phyloP scores from a whole-genome alignment of 2,113 vertebrate genomes.

The Corythoichthys haematopterus region DNA sequence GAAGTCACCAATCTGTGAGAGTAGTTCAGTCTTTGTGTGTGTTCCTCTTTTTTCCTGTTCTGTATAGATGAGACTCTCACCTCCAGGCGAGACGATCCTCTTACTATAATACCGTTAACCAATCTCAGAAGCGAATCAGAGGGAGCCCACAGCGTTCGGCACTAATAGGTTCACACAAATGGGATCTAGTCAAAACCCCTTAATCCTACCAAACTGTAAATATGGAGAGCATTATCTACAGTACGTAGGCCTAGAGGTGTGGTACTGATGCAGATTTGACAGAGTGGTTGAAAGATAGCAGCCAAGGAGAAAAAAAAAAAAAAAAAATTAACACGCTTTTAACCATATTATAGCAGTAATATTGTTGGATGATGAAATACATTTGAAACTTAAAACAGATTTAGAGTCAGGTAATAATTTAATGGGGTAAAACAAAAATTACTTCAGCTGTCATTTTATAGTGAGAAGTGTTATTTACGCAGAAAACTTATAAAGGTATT shows the following conservation, averaged over 20 bases:
- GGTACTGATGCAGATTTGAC: slow-evolving; percentile 63
- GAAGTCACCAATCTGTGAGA: slow-evolving; percentile 25
- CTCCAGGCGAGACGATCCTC: slow-evolving; percentile 65
- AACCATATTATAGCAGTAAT: slow-evolving; percentile 31
- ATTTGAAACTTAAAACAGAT: neutral
- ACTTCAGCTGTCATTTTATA: no score
- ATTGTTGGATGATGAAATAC: neutral
- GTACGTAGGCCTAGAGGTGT: slow-evolving; percentile 45
- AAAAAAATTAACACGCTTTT: slow-evolving; percentile 43
- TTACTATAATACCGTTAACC: slow-evolving; percentile 66
- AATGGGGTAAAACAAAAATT: no score
- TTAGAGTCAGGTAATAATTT: neutral
- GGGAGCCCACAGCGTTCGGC: slow-evolving; percentile 49
- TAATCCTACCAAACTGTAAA: slow-evolving; percentile 60
- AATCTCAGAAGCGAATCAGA: slow-evolving; percentile 69
- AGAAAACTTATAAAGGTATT: no score
- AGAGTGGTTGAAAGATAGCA: slow-evolving; percentile 47
- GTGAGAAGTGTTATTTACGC: no score
- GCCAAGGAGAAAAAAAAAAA: slow-evolving; percentile 34
- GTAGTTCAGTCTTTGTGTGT: slow-evolving; percentile 46
- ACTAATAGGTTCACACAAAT: slow-evolving; percentile 68
- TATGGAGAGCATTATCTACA: slow-evolving; percentile 54
- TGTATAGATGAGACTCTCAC: slow-evolving; percentile 35
- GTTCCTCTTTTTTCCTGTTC: slow-evolving; percentile 23
- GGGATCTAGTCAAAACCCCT: slow-evolving; percentile 58